A percentile compares a stretch with the other conserved stretches of the same genome.
Conservation (phyloP, 1,140 invertebrate genomes). For the Drosophila paulistorum region DNA sequence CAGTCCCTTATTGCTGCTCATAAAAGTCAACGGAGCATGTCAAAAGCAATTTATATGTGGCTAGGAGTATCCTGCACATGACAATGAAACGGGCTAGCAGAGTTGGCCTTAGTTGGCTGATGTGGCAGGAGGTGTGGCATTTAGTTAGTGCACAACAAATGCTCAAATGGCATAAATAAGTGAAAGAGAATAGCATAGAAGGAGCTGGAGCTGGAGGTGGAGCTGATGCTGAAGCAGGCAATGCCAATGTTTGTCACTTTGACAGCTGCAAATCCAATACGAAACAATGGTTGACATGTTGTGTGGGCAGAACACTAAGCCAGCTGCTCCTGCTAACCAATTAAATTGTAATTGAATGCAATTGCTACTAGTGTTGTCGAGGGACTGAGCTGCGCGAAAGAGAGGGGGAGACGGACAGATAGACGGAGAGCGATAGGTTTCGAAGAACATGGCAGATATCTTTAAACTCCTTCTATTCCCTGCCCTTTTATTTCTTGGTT, state of each 20-base stretch:
- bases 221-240: conserved; percentile 8
- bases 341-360: conserved; percentile 77
- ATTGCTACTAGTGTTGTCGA: conserved; percentile 10
- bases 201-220: background rate
- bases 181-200: conserved; percentile 23
- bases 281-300: conserved; percentile 35
- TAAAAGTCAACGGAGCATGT: conserved; percentile 79
- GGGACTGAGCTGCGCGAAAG: too few relatives aligned
- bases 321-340: conserved; percentile 31
- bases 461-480: conserved; percentile 24
- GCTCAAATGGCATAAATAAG: conserved; percentile 78
- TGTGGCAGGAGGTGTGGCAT: conserved; percentile 16
- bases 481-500: conserved; percentile 19
- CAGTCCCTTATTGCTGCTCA: conserved; percentile 40
- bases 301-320: background rate
- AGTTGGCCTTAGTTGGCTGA: background rate
- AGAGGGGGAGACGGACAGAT: background rate
- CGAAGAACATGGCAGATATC: too few relatives aligned
- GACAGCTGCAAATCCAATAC: conserved; percentile 74
- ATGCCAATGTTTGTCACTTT: conserved; percentile 69
- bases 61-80: conserved; percentile 39
- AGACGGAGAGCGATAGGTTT: too few relatives aligned
- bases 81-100: conserved; percentile 26
- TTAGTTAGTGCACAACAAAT: conserved; percentile 67
- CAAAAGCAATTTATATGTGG: conserved; percentile 76